These are phyloP conservation scores for Piaya cayana DNA, from an alignment of 2,113 vertebrate genomes.

Conservation along the genomic window DNA sequence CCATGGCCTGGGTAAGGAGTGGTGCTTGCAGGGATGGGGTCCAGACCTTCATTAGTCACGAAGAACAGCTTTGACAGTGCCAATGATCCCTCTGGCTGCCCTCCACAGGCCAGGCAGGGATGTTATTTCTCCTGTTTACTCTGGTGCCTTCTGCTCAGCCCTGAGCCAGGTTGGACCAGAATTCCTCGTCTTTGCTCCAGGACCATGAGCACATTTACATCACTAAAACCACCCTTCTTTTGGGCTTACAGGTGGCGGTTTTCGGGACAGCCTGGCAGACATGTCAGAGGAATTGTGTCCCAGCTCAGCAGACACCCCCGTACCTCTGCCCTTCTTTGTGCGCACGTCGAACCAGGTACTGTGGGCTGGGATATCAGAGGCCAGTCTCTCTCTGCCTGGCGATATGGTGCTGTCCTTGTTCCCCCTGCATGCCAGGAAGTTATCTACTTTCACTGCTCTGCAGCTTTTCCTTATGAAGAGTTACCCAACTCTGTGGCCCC, in stretches of 20 bases:
- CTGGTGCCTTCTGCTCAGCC: not conserved
- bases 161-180: not conserved
- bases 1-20: not conserved
- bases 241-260: slow-evolving; percentile 86
- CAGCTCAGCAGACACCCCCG: slow-evolving; percentile 89
- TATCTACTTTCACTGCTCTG: not conserved
- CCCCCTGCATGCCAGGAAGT: not conserved
- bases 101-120: not conserved
- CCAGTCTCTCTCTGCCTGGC: not conserved
- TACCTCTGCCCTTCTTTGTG: slow-evolving; percentile 94
- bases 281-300: slow-evolving; percentile 98
- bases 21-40: not conserved
- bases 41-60: not conserved
- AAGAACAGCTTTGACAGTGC: not conserved
- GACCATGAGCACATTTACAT: not conserved
- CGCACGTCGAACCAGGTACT: slow-evolving; percentile 94
- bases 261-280: slow-evolving; percentile 95
- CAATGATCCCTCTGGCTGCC: not conserved
- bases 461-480: not conserved
- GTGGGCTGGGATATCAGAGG: not conserved
- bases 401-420: not conserved
- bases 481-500: not conserved
- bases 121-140: not conserved
- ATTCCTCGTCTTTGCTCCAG: not conserved
- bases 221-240: slow-evolving; percentile 3